Conservation (phyloP, 2,797 vertebrate species). For the Gobio occitaniae region DNA sequence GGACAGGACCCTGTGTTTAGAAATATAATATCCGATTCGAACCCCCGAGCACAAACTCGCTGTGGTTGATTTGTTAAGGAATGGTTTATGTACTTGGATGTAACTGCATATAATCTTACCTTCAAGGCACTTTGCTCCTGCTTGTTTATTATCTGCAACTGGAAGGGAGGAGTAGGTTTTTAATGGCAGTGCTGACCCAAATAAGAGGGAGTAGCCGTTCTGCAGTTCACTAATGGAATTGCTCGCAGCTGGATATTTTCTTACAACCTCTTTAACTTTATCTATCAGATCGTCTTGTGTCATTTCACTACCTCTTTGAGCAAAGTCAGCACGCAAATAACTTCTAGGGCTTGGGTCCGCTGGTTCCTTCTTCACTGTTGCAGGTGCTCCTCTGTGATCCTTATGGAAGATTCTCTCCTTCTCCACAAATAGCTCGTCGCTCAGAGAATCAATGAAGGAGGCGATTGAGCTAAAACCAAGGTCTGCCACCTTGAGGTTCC, state of each 20-base stretch:
- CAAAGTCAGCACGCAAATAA: slow-evolving; percentile 8
- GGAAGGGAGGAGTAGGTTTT: slow-evolving; percentile 56
- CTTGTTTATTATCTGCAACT: not conserved
- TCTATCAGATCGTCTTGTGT: slow-evolving; percentile 67
- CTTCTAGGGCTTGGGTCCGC: not conserved
- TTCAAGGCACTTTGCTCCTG: slow-evolving; percentile 36
- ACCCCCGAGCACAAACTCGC: too few species aligned
- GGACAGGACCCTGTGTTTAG: too few species aligned
- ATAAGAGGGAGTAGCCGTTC: slow-evolving; percentile 60
- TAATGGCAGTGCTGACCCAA: slow-evolving; percentile 65
- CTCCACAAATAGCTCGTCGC: slow-evolving; percentile 61
- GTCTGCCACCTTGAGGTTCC: slow-evolving; percentile 58
- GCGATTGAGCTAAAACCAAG: slow-evolving; percentile 68
- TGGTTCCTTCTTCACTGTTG: not conserved
- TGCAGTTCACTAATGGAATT: slow-evolving; percentile 68
- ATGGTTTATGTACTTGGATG: not conserved
- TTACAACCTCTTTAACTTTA: slow-evolving; percentile 70
- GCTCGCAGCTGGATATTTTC: slow-evolving; percentile 47
- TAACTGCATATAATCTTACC: slow-evolving; percentile 58
- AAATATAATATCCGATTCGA: too few species aligned
- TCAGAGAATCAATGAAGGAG: slow-evolving; percentile 65
- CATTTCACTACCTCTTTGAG: slow-evolving; percentile 36
- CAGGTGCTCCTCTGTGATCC: slow-evolving; percentile 37
- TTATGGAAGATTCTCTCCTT: slow-evolving; percentile 66
- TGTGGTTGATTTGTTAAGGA: not conserved